A percentile compares a stretch with the other conserved stretches of the same genome.
Conservation (phyloP, 2,797 vertebrate species). For the Hypotaenidia okinawae region DNA sequence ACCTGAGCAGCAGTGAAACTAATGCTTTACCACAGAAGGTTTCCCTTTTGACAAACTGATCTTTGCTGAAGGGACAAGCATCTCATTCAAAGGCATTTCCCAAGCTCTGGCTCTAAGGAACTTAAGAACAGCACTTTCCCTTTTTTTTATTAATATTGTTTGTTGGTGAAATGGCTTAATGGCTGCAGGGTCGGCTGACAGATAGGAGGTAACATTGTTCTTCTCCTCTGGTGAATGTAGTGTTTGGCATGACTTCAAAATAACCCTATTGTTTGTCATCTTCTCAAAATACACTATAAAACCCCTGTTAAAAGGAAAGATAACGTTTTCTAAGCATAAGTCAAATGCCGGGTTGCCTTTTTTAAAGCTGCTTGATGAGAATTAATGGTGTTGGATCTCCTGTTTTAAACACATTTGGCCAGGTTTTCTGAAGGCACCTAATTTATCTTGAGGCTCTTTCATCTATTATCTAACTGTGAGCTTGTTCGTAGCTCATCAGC, state of each 20-base stretch:
- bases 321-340: conserved; percentile 74
- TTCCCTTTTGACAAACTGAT: background rate
- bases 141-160: conserved; percentile 58
- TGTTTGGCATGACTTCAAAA: conserved; percentile 68
- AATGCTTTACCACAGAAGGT: background rate
- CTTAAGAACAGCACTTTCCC: conserved; percentile 38
- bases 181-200: conserved; percentile 47
- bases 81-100: conserved; percentile 13
- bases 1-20: background rate
- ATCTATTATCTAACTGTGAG: conserved; percentile 79
- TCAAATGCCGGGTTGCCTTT: conserved; percentile 74
- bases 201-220: conserved; percentile 29
- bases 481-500: conserved; percentile 77
- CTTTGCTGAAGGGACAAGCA: conserved; percentile 9
- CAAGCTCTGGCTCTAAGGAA: background rate
- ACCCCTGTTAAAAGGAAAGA: conserved; percentile 72
- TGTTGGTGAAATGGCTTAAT: conserved; percentile 59
- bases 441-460: conserved; percentile 80
- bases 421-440: conserved; percentile 79
- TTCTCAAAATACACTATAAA: conserved; percentile 68
- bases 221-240: conserved; percentile 34
- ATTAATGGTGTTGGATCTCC: conserved; percentile 77
- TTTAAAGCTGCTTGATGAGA: conserved; percentile 74
- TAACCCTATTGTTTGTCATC: conserved; percentile 70
- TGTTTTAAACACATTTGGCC: conserved; percentile 78